phyloP scores from a whole-genome alignment of 92 coral and sea anemone species.

The Parazoanthus atlanticus region DNA sequence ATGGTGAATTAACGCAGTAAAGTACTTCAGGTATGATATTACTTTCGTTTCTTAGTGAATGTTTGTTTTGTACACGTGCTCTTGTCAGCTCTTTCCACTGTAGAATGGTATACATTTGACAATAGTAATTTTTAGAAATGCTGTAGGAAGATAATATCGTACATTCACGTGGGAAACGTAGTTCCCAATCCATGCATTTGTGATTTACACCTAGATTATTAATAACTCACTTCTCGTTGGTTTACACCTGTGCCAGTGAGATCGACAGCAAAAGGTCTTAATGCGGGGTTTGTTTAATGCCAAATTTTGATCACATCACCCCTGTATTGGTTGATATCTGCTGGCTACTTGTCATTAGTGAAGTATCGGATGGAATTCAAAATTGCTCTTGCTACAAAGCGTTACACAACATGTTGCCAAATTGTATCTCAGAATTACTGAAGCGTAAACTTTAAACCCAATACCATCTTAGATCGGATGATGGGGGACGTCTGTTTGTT shows the following conservation, averaged over 20 bases:
- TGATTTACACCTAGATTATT: too few species aligned
- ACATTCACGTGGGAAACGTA: too few species aligned
- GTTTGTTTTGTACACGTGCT: not conserved
- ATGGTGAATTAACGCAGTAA: slow-evolving; percentile 55
- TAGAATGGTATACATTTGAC: not conserved
- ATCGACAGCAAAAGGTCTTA: too few species aligned
- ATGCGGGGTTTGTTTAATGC: too few species aligned
- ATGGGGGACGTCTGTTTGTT: too few species aligned
- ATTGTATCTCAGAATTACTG: not conserved
- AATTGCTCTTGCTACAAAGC: not conserved
- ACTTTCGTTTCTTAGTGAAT: not conserved
- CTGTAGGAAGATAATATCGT: not conserved
- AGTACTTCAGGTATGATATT: slow-evolving; percentile 85
- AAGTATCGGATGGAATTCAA: not conserved
- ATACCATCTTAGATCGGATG: too few species aligned
- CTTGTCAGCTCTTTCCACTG: not conserved
- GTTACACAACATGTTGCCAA: not conserved
- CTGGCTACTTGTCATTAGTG: not conserved
- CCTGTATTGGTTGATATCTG: not conserved
- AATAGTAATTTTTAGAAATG: not conserved
- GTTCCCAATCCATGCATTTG: too few species aligned
- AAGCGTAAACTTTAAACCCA: not conserved
- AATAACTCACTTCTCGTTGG: too few species aligned
- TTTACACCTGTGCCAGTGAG: too few species aligned
- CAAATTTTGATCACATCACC: not conserved